Percentiles rank a stretch among this genome's conserved stretches.
Evolutionary conservation across 1,140 invertebrate genomes (phyloP).

Genomic region (Popillia japonica): DNA sequence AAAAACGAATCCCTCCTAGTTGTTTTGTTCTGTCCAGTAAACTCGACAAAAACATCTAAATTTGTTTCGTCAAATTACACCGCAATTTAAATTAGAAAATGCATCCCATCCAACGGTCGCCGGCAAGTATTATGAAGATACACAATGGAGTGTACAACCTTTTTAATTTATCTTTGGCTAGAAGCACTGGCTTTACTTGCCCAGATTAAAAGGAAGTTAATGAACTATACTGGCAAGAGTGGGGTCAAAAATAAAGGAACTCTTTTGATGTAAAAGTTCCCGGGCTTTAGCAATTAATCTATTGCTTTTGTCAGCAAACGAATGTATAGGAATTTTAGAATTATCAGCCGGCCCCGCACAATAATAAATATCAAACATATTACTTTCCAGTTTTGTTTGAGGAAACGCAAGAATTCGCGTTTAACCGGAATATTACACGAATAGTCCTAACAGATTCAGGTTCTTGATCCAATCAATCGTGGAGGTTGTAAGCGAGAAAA

Average conservation of each 20-base stretch:
- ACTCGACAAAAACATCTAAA: not conserved
- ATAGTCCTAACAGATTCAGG: too few relatives aligned
- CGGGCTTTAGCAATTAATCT: constrained; percentile 12
- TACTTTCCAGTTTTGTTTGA: too few relatives aligned
- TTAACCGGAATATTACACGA: too few relatives aligned
- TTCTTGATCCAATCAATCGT: too few relatives aligned
- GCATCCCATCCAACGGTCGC: not conserved
- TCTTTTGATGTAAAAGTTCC: constrained; percentile 13
- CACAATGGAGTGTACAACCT: constrained; percentile 14
- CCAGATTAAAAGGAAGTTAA: constrained; percentile 31
- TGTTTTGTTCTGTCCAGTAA: not conserved
- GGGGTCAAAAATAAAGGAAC: constrained; percentile 22
- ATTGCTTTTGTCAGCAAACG: not conserved
- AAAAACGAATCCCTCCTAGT: too few relatives aligned
- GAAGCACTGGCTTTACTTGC: constrained; percentile 4
- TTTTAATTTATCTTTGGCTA: constrained; percentile 31
- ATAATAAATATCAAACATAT: too few relatives aligned
- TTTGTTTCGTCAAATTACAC: constrained; percentile 17
- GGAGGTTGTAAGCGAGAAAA: too few relatives aligned
- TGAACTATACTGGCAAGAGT: constrained; percentile 17
- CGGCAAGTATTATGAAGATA: not conserved
- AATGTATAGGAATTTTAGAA: not conserved
- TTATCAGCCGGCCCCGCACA: not conserved
- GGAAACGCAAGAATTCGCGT: too few relatives aligned
- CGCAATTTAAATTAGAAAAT: constrained; percentile 26